Evolutionary conservation across 2,113 vertebrate genomes (phyloP).

Genomic region (Dicaeum eximium): DNA sequence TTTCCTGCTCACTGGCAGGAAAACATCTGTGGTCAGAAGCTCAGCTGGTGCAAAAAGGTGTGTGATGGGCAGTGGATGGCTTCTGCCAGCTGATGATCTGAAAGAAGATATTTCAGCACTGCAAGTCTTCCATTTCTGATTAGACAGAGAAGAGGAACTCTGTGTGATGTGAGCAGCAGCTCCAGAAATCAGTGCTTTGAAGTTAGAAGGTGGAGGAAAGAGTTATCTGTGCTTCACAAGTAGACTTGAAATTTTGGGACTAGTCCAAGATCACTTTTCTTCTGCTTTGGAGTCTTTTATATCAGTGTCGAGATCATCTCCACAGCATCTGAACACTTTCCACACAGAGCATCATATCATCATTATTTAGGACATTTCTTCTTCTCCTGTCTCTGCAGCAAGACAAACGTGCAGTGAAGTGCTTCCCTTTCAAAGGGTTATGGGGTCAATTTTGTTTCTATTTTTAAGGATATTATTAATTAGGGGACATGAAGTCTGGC

Average conservation of each 20-base stretch:
- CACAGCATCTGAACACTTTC: not conserved
- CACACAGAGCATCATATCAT: not conserved
- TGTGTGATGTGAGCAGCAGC: not conserved
- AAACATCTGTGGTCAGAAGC: not conserved
- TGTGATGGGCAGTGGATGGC: not conserved
- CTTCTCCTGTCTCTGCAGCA: not conserved
- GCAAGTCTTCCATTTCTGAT: not conserved
- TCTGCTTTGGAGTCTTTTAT: not conserved
- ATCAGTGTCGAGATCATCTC: not conserved
- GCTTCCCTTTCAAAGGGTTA: not conserved
- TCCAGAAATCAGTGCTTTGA: not conserved
- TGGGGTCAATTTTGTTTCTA: accelerated
- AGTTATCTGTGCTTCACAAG: not conserved
- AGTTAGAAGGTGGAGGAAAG: not conserved
- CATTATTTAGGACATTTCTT: not conserved
- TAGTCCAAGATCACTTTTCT: not conserved
- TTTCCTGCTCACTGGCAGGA: not conserved
- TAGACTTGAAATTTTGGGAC: not conserved
- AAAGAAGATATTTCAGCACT: not conserved
- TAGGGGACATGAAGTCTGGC: not conserved
- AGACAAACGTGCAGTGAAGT: not conserved
- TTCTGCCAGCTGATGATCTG: not conserved
- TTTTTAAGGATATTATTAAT: not conserved
- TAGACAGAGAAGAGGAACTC: not conserved
- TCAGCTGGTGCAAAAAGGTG: not conserved